Conservation (phyloP, 2,113 vertebrate genomes). For the Fukomys damarensis region DNA sequence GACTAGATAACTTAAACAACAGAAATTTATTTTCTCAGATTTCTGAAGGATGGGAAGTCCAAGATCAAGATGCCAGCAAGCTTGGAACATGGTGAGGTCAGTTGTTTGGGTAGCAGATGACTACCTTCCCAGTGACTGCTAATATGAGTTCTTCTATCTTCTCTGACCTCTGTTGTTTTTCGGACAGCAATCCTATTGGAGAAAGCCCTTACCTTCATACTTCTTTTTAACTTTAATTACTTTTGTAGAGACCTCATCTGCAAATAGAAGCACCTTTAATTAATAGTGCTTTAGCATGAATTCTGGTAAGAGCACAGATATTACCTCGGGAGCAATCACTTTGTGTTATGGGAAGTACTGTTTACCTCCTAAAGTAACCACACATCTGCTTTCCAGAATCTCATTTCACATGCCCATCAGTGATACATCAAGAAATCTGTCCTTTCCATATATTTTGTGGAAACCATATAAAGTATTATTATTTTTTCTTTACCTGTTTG, state of each 20-base stretch:
- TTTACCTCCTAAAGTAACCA: background rate
- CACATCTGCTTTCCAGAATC: background rate
- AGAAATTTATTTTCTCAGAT: background rate
- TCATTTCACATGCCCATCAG: background rate
- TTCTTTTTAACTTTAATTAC: background rate
- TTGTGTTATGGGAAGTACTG: background rate
- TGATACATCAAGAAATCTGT: background rate
- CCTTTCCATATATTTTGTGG: background rate
- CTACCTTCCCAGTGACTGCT: background rate
- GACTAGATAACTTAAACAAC: background rate
- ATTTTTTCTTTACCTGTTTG: background rate
- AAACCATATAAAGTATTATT: background rate
- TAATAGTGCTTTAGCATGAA: background rate
- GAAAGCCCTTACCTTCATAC: background rate
- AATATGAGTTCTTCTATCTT: background rate
- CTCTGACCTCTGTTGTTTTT: background rate
- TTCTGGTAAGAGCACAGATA: background rate
- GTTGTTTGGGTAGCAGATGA: background rate
- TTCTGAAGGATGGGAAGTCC: background rate
- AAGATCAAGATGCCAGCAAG: background rate
- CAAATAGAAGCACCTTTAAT: background rate
- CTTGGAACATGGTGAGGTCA: background rate
- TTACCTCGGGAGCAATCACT: background rate
- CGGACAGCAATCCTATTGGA: background rate
- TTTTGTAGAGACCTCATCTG: background rate